phyloP scores from a whole-genome alignment of 2,113 vertebrate genomes.

The Falcunculus frontatus region DNA sequence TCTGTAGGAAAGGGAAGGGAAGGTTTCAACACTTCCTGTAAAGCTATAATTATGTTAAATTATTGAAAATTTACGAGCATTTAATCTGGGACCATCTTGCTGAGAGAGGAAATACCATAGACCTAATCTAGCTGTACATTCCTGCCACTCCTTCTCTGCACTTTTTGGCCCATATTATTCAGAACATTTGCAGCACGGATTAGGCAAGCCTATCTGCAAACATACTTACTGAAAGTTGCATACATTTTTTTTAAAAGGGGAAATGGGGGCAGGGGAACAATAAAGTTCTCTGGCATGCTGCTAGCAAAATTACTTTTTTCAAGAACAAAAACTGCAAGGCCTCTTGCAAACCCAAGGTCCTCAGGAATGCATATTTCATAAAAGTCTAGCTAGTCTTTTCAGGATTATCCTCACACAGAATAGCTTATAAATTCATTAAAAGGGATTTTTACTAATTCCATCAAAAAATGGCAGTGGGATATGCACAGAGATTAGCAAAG shows the following conservation, averaged over 20 bases:
- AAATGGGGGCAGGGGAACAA: background rate
- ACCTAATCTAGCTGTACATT: constrained; percentile 41
- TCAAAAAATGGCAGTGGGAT: background rate
- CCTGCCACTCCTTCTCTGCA: constrained; percentile 19
- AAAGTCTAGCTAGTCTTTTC: background rate
- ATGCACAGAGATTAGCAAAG: background rate
- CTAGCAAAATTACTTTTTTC: background rate
- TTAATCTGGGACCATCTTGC: constrained; percentile 12
- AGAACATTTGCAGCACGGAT: background rate
- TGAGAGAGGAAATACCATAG: constrained; percentile 19
- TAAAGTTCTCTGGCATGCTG: background rate
- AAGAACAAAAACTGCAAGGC: background rate
- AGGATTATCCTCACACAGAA: background rate
- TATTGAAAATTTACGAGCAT: background rate
- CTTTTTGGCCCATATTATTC: background rate
- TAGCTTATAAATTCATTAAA: background rate
- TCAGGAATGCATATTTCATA: background rate
- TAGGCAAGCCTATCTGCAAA: background rate
- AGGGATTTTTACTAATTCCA: background rate
- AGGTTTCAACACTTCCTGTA: background rate
- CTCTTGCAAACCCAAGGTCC: background rate
- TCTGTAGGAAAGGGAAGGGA: background rate
- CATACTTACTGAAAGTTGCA: background rate
- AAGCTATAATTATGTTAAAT: background rate
- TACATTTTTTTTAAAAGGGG: background rate